Evolutionary conservation across 2,113 vertebrate genomes (phyloP).

Genomic region (Caloenas nicobarica): DNA sequence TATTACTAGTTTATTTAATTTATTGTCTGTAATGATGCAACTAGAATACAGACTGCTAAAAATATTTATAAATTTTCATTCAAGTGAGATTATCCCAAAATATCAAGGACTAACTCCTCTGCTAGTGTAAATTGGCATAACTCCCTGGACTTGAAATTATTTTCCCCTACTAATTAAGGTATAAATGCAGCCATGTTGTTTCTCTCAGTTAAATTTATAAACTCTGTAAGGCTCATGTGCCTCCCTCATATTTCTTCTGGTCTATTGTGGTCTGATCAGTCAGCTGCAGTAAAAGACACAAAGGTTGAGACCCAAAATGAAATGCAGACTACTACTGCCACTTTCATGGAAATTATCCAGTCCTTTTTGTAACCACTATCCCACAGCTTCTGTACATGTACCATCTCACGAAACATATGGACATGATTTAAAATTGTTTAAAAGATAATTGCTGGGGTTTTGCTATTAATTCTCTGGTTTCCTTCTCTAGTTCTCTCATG

Average conservation of each 20-base stretch:
- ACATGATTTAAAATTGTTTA: neutral
- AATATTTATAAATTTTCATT: slow-evolving; percentile 7
- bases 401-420: neutral
- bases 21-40: neutral
- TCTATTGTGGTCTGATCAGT: fast-evolving
- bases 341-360: neutral
- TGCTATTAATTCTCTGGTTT: neutral
- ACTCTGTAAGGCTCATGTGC: neutral
- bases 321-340: neutral
- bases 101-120: neutral
- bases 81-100: neutral
- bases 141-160: neutral
- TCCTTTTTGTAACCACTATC: neutral
- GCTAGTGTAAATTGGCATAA: neutral
- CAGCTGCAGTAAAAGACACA: neutral
- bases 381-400: neutral
- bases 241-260: neutral
- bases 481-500: neutral
- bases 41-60: neutral
- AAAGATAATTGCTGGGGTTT: neutral
- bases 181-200: neutral
- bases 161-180: neutral
- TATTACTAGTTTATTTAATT: slow-evolving; percentile 5
- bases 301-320: neutral
- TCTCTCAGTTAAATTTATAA: neutral